Percentiles rank a stretch among this genome's conserved stretches.
Conservation (phyloP, 2,888 invertebrate species). For the Stenichneumon culpator region DNA sequence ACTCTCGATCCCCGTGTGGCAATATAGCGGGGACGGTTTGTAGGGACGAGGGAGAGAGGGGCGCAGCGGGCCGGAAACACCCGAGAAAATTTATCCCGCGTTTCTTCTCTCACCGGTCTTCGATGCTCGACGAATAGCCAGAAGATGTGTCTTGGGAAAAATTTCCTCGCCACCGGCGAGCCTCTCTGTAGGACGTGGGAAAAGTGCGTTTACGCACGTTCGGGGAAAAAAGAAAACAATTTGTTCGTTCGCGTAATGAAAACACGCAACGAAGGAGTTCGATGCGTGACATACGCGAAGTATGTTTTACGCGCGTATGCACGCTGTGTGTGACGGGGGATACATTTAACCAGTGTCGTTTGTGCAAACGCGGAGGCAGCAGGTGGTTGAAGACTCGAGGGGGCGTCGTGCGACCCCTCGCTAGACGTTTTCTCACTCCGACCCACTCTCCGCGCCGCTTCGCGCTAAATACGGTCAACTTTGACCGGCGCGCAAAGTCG, state of each 20-base stretch:
- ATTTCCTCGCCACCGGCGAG: background rate
- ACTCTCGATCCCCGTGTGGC: conserved; percentile 1
- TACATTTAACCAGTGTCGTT: conserved; percentile 23
- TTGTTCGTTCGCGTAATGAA: conserved; percentile 56
- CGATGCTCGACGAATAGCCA: conserved; percentile 27
- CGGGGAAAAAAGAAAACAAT: conserved; percentile 24
- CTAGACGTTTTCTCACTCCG: conserved; percentile 47
- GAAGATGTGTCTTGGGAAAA: conserved; percentile 44
- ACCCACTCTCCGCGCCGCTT: conserved; percentile 4
- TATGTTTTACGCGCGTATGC: conserved; percentile 17
- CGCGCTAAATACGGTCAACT: conserved; percentile 37
- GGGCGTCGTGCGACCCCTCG: conserved; percentile 77
- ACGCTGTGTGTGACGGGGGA: conserved; percentile 4
- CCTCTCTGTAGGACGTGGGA: conserved; percentile 36
- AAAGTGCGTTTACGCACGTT: conserved; percentile 57
- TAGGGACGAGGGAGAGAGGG: conserved; percentile 24
- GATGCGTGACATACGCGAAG: conserved; percentile 62
- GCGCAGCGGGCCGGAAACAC: conserved; percentile 61
- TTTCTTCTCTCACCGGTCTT: conserved; percentile 6
- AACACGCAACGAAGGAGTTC: conserved; percentile 65
- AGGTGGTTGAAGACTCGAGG: conserved; percentile 83
- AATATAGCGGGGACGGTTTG: background rate
- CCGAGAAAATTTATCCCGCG: conserved; percentile 54
- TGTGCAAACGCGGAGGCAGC: conserved; percentile 75
- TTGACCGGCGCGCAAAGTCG: conserved; percentile 70